These are phyloP conservation scores for Sesia apiformis DNA, from an alignment of 2,888 invertebrate species.

Conservation along the genomic window DNA sequence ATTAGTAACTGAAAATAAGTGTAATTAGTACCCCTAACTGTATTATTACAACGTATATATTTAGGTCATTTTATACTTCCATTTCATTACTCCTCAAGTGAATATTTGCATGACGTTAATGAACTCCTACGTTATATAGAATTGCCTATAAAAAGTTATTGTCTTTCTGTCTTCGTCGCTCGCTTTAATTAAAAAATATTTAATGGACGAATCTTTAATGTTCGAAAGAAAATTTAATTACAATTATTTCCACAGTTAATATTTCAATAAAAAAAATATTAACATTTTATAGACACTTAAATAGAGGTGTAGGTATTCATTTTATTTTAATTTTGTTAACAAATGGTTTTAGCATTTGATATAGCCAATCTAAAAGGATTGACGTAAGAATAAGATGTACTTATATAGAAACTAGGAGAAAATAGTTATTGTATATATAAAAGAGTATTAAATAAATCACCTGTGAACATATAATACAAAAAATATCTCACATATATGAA, in stretches of 20 bases:
- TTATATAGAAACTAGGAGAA: too few species aligned
- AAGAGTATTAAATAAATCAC: too few species aligned
- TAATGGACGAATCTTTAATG: constrained; percentile 17
- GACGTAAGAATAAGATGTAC: too few species aligned
- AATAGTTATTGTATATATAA: too few species aligned
- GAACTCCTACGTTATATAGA: constrained; percentile 31
- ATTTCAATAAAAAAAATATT: background rate
- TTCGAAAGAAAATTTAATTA: constrained; percentile 9
- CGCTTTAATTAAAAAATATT: constrained; percentile 43
- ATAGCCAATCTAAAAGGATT: too few species aligned
- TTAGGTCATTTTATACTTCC: constrained; percentile 39
- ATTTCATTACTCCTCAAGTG: constrained; percentile 40
- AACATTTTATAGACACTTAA: too few species aligned
- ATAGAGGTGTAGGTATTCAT: too few species aligned
- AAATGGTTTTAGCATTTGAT: too few species aligned
- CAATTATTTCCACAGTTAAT: background rate
- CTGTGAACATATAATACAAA: too few species aligned
- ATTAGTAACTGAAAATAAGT: background rate
- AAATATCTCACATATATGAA: too few species aligned
- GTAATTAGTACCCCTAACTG: background rate
- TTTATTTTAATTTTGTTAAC: too few species aligned
- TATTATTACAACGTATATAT: constrained; percentile 14
- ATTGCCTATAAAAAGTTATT: constrained; percentile 44
- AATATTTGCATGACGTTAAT: constrained; percentile 62
- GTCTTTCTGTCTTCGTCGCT: constrained; percentile 35